Conservation (phyloP, 1,140 invertebrate genomes). For the Drosophila guanche region DNA sequence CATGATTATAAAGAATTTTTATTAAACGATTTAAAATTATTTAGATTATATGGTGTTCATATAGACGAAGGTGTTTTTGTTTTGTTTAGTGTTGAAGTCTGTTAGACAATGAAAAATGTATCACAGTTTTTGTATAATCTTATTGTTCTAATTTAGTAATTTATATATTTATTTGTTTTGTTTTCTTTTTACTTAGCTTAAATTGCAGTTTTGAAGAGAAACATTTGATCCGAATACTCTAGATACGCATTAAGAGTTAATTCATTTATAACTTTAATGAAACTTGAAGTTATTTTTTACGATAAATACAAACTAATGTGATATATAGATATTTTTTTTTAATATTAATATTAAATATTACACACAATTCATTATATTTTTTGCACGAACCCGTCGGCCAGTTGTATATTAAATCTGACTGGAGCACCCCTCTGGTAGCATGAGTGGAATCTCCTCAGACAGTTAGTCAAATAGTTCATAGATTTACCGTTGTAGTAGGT, state of each 20-base stretch:
- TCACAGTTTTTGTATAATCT: constrained; percentile 74
- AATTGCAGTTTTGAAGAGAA: constrained; percentile 40
- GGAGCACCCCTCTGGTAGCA: background rate
- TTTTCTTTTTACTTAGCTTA: constrained; percentile 41
- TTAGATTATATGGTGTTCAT: constrained; percentile 67
- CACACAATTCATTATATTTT: constrained; percentile 65
- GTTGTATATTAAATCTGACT: constrained; percentile 35
- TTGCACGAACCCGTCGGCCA: constrained; percentile 79
- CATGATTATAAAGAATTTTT: constrained; percentile 75
- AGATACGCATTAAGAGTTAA: constrained; percentile 29
- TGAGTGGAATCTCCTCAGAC: background rate
- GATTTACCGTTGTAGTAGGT: too few species aligned
- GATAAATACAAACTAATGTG: constrained; percentile 29
- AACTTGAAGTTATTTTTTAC: constrained; percentile 43
- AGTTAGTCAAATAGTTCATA: background rate
- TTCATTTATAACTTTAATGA: constrained; percentile 50
- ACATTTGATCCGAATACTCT: constrained; percentile 44
- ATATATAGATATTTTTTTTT: constrained; percentile 3
- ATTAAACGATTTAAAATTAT: constrained; percentile 76
- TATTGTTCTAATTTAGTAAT: constrained; percentile 57
- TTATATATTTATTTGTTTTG: constrained; percentile 1
- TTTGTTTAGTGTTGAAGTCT: constrained; percentile 69
- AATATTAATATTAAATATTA: constrained; percentile 57
- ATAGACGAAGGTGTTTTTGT: constrained; percentile 43
- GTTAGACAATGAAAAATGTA: constrained; percentile 79